Evolutionary conservation across 2,888 invertebrate genomes (phyloP).

Genomic region (Lochmaea capreae): DNA sequence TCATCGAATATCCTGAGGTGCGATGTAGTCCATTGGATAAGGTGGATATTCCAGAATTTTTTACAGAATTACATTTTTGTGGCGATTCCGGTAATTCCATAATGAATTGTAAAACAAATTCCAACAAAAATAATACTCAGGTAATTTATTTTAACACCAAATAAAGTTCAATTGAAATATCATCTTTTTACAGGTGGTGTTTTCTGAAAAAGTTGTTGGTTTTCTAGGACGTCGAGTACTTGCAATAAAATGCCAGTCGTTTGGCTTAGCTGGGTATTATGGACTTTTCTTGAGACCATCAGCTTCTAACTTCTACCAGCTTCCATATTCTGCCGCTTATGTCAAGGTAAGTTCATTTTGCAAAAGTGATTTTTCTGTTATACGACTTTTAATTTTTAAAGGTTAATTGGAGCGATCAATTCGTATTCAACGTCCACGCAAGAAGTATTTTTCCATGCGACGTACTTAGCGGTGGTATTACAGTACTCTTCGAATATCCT

Average conservation of each 20-base stretch:
- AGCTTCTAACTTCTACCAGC: slow-evolving; percentile 71
- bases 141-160: not conserved
- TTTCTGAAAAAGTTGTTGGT: slow-evolving; percentile 82
- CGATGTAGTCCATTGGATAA: slow-evolving; percentile 74
- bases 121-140: slow-evolving; percentile 18
- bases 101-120: slow-evolving; percentile 71
- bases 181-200: slow-evolving; percentile 70
- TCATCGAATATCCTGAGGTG: slow-evolving; percentile 79
- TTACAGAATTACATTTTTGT: slow-evolving; percentile 84
- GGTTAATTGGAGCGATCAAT: slow-evolving; percentile 88
- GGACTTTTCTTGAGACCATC: slow-evolving; percentile 78
- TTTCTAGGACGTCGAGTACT: slow-evolving; percentile 78
- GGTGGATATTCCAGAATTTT: slow-evolving; percentile 73
- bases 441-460: slow-evolving; percentile 87
- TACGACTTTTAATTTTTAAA: slow-evolving; percentile 57
- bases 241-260: slow-evolving; percentile 80
- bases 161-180: slow-evolving; percentile 30
- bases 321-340: slow-evolving; percentile 76
- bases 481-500: slow-evolving; percentile 87
- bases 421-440: slow-evolving; percentile 86
- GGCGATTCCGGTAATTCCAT: slow-evolving; percentile 83
- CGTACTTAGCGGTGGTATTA: slow-evolving; percentile 75
- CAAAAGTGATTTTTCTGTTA: not conserved
- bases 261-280: slow-evolving; percentile 86
- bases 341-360: slow-evolving; percentile 70